Evolutionary conservation across 2,888 invertebrate species (phyloP).

Genomic region (Entomobrya proxima): DNA sequence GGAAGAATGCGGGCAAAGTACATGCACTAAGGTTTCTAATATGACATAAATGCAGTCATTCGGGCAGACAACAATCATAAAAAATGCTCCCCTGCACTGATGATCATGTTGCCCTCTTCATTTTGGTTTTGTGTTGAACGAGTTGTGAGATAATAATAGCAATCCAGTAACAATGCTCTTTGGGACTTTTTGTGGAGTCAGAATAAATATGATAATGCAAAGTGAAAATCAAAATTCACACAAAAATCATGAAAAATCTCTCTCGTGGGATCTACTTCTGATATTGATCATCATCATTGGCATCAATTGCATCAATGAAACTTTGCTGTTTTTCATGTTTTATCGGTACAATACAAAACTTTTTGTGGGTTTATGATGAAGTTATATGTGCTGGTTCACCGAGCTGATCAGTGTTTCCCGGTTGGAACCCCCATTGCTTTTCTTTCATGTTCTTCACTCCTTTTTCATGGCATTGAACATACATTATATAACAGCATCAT

Average conservation of each 20-base stretch:
- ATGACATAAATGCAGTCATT: constrained; percentile 24
- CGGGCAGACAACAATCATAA: neutral
- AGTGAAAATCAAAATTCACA: constrained; percentile 50
- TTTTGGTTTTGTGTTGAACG: neutral
- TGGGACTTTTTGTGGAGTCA: constrained; percentile 39
- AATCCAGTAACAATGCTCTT: constrained; percentile 29
- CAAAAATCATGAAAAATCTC: constrained; percentile 58
- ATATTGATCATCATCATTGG: constrained; percentile 7
- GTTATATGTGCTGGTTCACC: constrained; percentile 36
- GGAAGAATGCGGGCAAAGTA: neutral
- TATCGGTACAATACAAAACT: constrained; percentile 27
- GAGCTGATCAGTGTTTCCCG: constrained; percentile 4
- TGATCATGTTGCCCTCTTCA: constrained; percentile 25
- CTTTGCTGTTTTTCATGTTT: neutral
- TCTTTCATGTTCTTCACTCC: constrained; percentile 37
- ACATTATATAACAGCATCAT: neutral
- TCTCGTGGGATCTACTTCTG: constrained; percentile 59
- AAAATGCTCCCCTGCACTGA: neutral
- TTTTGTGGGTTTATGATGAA: constrained; percentile 3
- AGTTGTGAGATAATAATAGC: neutral
- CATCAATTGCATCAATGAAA: constrained; percentile 27
- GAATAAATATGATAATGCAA: neutral
- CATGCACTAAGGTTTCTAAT: neutral
- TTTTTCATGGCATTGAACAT: neutral
- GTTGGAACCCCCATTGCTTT: constrained; percentile 15